Base-by-base conservation (phyloP, 2,888 invertebrate species). In the Drosophila suboccidentalis region DNA sequence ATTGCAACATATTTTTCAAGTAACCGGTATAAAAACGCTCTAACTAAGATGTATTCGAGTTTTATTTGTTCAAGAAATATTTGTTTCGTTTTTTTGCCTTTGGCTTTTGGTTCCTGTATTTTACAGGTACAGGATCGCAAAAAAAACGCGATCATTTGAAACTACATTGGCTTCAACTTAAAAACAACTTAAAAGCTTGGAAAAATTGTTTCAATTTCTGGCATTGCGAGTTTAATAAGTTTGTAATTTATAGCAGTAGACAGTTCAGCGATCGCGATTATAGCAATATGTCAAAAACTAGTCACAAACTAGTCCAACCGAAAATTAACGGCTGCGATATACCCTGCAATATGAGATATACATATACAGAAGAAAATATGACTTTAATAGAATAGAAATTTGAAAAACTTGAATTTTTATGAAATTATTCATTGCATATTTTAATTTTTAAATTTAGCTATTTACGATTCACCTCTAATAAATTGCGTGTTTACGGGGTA, bases 211-310 rank as follows among this genome's bases (percentile, higher is more conserved):
- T 43, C 36, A 44, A 58, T 44, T 49, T 44, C 13, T 34, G 26
- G 53, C 57, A 75, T 22, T 49, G 46, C 22, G 11, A 29, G 26
- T 46, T 50, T 11, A 46, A 51, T 63, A 47, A 59, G 17, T 54
- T 50, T 13, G 19, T 71, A 66, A 77, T 54, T 75, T 57, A 46
- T 64, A 29, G 49, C 8, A 15, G 38, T 43, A 58, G 19, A 15
- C 58, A 26, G 49, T 58, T 44, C 17, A 49, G 46, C 22, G 55
- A 15, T 34, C 26, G 29, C 43, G 41, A 70, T 67, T 69, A 71
- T 57, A 39, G 61, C 65, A 69, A 75, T 57, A 54, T 64, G 46
- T 60, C 62, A 67, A 47, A 71, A 55, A 53, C 34, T 41, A 15
- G 46, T 46, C 15, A 62, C 34, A 19, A 50, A 43, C 34, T 36